These are phyloP conservation scores for Chionoecetes opilio DNA, from an alignment of 1,140 invertebrate species.

Conservation along the genomic window DNA sequence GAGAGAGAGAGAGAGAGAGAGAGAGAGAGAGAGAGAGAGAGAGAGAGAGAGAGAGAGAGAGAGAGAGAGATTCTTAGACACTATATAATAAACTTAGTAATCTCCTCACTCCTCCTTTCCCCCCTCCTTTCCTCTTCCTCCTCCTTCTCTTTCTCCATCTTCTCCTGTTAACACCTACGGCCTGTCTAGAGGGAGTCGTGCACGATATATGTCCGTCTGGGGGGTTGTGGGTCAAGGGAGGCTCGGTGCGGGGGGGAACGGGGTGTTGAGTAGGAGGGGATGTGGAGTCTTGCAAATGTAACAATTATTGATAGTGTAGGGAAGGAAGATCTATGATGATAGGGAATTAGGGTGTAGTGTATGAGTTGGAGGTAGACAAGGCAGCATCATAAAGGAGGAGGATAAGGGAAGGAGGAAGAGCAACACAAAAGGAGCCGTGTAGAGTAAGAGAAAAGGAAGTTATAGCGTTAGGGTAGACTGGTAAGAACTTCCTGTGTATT, in stretches of 20 bases:
- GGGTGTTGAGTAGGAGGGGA: not conserved
- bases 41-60: slow-evolving; percentile 8
- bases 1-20: slow-evolving; percentile 13
- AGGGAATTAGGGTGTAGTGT: not conserved
- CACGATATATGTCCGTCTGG: not conserved
- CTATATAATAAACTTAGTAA: too few relatives aligned
- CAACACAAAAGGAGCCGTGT: not conserved
- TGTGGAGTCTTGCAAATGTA: not conserved
- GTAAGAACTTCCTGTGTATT: not conserved
- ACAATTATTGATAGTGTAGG: slow-evolving; percentile 1
- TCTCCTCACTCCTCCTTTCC: not conserved
- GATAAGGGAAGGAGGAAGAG: not conserved
- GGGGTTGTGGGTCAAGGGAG: not conserved
- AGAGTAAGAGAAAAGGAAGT: slow-evolving; percentile 8
- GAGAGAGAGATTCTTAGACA: not conserved
- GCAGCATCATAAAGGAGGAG: not conserved
- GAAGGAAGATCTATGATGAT: not conserved
- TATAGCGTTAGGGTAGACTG: not conserved
- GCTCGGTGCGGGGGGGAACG: not conserved
- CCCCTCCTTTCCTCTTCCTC: not conserved
- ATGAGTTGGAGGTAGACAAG: not conserved
- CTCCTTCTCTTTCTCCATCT: not conserved
- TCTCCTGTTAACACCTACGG: not conserved
- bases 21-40: slow-evolving; percentile 8
- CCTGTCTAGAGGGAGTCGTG: not conserved